Evolutionary conservation across 1,140 invertebrate species (phyloP), one percentile per base, ranked within the genome.

Genomic region (Brachionus angularis): DNA sequence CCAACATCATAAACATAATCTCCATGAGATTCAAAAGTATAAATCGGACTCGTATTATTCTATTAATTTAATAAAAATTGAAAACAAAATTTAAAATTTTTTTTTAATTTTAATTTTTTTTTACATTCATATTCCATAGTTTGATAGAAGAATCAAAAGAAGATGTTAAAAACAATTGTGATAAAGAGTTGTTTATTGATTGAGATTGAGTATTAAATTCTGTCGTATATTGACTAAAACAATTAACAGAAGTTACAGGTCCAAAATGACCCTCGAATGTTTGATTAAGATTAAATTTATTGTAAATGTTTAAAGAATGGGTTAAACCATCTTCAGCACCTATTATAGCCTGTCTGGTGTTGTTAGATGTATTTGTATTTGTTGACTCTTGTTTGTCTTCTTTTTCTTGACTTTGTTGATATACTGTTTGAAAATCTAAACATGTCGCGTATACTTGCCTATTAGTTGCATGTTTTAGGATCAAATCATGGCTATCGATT

Each of bases 91-190:
- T 25, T 52, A 29, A n/a, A 47, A 47, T 1, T 47, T 47, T 47
- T 47, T 47, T 47, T 55, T 4, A 36, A 55, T 36, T 23, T 31
- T n/a, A 42, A 44, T 2, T 12, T 31, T 21, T n/a, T 71, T 67
- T 75, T 79, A 90, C 90, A 84, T 95, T 96, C 10, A 91, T 84
- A 78, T 90, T 96, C 95, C 96, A 98, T 4, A 98, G 83, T 80
- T 98, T 98, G 39, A 98, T 89, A 47, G 93, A 96, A 94, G 94
- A 98, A 82, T 98, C 96, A 77, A 97, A 90, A 29, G 93, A 96
- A 5, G 93, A 92, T 8, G 93, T 96, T 10, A 98, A 85, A 83
- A 96, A 58, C 25, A 58, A 25, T 23, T 58, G 23, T 23, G 53
- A 58, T 29, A 58, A 21, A 39, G 36, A 12, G 36, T 58, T 3